Evolutionary conservation across 2,888 invertebrate species (phyloP).

Genomic region (Hemithea aestivaria): DNA sequence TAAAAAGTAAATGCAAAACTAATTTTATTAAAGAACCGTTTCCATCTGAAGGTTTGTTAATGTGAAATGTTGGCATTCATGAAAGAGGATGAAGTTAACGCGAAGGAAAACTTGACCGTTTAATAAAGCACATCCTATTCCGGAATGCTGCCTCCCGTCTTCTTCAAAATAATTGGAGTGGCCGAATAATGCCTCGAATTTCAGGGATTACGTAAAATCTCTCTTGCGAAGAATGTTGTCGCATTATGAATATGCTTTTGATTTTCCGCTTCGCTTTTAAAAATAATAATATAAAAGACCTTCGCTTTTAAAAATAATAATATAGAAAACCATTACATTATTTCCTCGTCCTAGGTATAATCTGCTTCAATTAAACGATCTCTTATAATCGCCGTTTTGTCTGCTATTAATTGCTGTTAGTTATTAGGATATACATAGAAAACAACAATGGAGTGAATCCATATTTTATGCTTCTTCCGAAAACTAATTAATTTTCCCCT

Average conservation of each 20-base stretch:
- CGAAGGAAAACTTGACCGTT: constrained; percentile 28
- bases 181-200: constrained; percentile 42
- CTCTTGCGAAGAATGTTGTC: constrained; percentile 35
- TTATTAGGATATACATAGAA: too few relatives aligned
- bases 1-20: too few relatives aligned
- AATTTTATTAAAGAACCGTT: too few relatives aligned
- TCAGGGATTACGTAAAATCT: constrained; percentile 39
- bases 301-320: too few relatives aligned
- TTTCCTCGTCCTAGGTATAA: too few relatives aligned
- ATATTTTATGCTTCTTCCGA: constrained; percentile 9
- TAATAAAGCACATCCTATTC: constrained; percentile 40
- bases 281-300: too few relatives aligned
- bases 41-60: neutral
- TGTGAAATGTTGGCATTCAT: constrained; percentile 9
- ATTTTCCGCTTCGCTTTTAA: neutral
- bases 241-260: constrained; percentile 12
- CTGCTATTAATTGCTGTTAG: too few relatives aligned
- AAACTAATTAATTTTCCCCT: constrained; percentile 15
- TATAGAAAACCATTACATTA: too few relatives aligned
- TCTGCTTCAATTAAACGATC: too few relatives aligned
- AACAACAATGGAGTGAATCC: too few relatives aligned
- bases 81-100: constrained; percentile 4
- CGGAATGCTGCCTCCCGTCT: constrained; percentile 39
- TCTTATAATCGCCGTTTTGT: too few relatives aligned
- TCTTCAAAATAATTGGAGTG: constrained; percentile 61